Evolutionary conservation across 2,888 invertebrate species (phyloP).

Genomic region (Agrochola litura): DNA sequence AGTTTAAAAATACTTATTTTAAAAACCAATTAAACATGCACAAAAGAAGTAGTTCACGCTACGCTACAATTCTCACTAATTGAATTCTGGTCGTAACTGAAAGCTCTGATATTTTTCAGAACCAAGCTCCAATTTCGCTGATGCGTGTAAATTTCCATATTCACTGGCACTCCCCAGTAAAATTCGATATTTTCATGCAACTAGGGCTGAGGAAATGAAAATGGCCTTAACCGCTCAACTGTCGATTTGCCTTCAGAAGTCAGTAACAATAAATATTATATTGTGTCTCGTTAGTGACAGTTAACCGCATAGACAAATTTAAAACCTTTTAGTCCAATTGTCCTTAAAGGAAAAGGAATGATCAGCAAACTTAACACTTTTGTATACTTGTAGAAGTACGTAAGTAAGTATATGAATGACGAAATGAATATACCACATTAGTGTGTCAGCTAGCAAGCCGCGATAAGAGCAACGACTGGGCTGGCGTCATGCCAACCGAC

Average conservation of each 20-base stretch:
- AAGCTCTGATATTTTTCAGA: slow-evolving; percentile 64
- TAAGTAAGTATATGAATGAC: slow-evolving; percentile 29
- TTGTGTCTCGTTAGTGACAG: too few species aligned
- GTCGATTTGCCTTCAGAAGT: too few species aligned
- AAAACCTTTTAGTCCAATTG: neutral
- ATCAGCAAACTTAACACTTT: neutral
- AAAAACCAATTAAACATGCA: slow-evolving; percentile 56
- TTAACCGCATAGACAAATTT: neutral
- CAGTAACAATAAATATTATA: too few species aligned
- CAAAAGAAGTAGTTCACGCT: slow-evolving; percentile 70
- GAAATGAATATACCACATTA: slow-evolving; percentile 39
- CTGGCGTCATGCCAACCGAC: slow-evolving; percentile 70
- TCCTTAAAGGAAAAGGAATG: neutral
- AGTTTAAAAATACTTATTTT: slow-evolving; percentile 25
- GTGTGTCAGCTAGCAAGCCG: slow-evolving; percentile 54
- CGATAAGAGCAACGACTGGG: slow-evolving; percentile 70
- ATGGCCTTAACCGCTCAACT: neutral
- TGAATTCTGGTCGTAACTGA: slow-evolving; percentile 71
- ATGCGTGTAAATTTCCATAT: slow-evolving; percentile 64
- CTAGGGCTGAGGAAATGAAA: slow-evolving; percentile 17
- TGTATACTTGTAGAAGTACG: slow-evolving; percentile 10
- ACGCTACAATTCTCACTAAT: slow-evolving; percentile 77
- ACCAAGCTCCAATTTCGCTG: slow-evolving; percentile 56
- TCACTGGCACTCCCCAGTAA: slow-evolving; percentile 15
- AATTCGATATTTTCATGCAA: slow-evolving; percentile 39